These are phyloP conservation scores for Calyptomena viridis DNA, from an alignment of 2,113 vertebrate genomes.

Conservation along the genomic window DNA sequence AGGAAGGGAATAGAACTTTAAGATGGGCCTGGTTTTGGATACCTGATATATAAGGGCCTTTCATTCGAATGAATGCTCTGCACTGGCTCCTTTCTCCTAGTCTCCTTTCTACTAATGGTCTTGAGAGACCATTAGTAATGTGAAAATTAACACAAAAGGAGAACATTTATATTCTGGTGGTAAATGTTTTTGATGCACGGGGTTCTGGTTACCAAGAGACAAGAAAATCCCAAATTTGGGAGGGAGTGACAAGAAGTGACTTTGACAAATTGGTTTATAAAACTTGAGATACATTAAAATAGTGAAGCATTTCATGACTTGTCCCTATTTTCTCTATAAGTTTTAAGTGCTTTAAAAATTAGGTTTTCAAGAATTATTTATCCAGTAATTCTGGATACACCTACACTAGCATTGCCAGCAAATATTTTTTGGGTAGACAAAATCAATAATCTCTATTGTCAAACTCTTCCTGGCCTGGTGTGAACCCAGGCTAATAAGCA, in stretches of 20 bases:
- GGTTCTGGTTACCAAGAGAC: accelerated
- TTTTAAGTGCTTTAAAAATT: neutral
- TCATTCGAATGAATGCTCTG: neutral
- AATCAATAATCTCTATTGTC: neutral
- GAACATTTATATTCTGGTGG: neutral
- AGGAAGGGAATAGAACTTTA: neutral
- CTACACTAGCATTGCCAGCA: neutral
- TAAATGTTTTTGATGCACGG: neutral
- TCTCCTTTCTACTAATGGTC: no score
- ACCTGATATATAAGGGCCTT: neutral
- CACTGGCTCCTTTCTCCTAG: neutral
- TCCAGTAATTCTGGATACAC: neutral
- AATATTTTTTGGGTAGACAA: neutral
- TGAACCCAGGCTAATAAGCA: neutral
- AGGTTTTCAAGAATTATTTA: neutral
- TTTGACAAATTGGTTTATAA: neutral
- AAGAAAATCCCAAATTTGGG: neutral
- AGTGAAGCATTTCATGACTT: neutral
- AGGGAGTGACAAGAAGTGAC: neutral
- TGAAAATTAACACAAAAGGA: neutral
- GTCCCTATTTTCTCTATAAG: neutral
- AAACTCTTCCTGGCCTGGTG: neutral
- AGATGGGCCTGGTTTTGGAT: neutral
- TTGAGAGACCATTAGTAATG: neutral
- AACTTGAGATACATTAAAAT: neutral